Conservation (phyloP, 2,888 invertebrate species). For the Nomada fabriciana region DNA sequence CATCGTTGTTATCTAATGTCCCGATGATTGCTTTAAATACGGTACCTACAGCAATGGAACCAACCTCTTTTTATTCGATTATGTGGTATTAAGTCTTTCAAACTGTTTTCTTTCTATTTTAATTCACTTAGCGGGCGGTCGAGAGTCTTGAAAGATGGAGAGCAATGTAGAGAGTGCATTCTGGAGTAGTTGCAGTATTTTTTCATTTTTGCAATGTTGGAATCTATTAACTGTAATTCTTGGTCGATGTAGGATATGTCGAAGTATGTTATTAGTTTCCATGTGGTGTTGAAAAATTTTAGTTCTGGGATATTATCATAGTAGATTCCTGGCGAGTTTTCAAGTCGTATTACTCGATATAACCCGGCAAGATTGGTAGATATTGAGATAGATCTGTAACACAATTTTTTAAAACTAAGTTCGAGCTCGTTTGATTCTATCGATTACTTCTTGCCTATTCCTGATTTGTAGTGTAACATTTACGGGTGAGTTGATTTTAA, state of each 20-base stretch:
- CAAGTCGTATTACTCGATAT: not conserved
- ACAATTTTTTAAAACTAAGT: too few relatives aligned
- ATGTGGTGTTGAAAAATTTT: constrained; percentile 19
- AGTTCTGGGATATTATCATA: constrained; percentile 9
- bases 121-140: not conserved
- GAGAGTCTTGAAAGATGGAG: not conserved
- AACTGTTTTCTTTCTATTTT: not conserved
- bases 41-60: too few relatives aligned
- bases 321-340: not conserved
- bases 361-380: too few relatives aligned
- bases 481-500: not conserved
- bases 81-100: constrained; percentile 54
- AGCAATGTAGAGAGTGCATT: too few relatives aligned
- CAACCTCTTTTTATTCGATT: too few relatives aligned
- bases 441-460: not conserved
- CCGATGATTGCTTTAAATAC: constrained; percentile 73
- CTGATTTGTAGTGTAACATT: not conserved
- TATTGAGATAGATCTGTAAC: too few relatives aligned
- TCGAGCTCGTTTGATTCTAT: not conserved
- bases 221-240: not conserved
- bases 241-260: not conserved
- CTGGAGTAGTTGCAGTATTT: too few relatives aligned
- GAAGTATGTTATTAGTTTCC: constrained; percentile 11
- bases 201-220: not conserved
- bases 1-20: constrained; percentile 72